phyloP scores from a whole-genome alignment of 2,888 invertebrate genomes.

The Drosophila picticornis region DNA sequence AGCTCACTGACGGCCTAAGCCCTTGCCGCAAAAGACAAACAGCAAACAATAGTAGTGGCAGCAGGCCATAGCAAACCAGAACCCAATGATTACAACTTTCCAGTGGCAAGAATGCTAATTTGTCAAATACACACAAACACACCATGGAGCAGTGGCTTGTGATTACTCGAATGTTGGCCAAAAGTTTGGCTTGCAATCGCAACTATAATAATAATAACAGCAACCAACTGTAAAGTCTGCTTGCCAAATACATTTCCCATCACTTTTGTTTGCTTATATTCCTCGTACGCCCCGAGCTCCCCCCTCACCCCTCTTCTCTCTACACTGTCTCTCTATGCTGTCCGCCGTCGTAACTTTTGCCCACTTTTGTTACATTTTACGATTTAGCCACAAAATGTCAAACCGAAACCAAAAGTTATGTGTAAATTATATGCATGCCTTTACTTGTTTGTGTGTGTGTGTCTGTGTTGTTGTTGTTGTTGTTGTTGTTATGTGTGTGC shows the following conservation, averaged over 20 bases:
- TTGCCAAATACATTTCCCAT: slow-evolving; percentile 52
- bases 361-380: slow-evolving; percentile 73
- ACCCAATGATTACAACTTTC: slow-evolving; percentile 49
- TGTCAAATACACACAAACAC: slow-evolving; percentile 32
- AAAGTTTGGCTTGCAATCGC: slow-evolving; percentile 45
- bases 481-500: background rate
- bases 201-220: slow-evolving; percentile 29
- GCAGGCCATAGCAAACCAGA: slow-evolving; percentile 10
- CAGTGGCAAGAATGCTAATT: slow-evolving; percentile 71
- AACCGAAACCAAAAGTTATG: slow-evolving; percentile 78
- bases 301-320: too few species aligned
- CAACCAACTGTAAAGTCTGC: slow-evolving; percentile 23
- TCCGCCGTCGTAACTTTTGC: slow-evolving; percentile 60
- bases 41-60: slow-evolving; percentile 41
- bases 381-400: slow-evolving; percentile 78
- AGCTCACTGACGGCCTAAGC: slow-evolving; percentile 68
- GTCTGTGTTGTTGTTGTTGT: background rate
- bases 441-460: background rate
- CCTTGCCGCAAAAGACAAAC: slow-evolving; percentile 53
- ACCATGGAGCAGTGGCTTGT: slow-evolving; percentile 35
- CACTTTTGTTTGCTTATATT: slow-evolving; percentile 16
- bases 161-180: slow-evolving; percentile 49
- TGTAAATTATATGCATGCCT: slow-evolving; percentile 53
- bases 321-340: too few species aligned
- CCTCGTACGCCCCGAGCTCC: too few species aligned